Evolutionary conservation across 2,113 vertebrate species (phyloP).

Genomic region (Alosa alosa): DNA sequence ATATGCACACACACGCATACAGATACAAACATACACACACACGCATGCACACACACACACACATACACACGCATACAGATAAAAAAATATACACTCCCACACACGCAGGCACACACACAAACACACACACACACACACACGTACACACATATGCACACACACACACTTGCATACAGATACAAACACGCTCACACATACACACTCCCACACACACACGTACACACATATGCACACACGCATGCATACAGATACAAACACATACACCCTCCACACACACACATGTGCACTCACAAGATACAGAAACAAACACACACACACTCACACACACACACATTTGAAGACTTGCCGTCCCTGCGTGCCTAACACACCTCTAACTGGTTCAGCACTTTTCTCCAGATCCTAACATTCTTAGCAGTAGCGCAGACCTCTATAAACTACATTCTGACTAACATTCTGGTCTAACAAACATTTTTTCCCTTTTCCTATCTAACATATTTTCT

Average conservation of each 20-base stretch:
- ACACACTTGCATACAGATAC: no score
- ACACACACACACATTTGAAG: no score
- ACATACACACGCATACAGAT: background rate
- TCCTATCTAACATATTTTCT: background rate
- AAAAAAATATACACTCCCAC: no score
- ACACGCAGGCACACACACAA: constrained; percentile 10
- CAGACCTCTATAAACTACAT: background rate
- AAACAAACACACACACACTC: no score
- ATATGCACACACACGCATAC: no score
- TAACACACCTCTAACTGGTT: background rate
- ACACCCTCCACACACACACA: no score
- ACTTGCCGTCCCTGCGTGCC: no score
- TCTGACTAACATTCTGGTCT: background rate
- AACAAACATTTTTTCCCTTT: background rate
- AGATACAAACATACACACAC: background rate
- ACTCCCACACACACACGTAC: background rate
- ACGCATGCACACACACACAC: constrained; percentile 47
- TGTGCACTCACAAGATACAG: no score
- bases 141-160: no score
- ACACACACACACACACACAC: background rate
- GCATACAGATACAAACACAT: no score
- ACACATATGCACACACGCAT: no score
- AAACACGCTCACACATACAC: constrained; percentile 45
- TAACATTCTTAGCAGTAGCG: background rate
- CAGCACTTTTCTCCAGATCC: background rate